Evolutionary conservation across 1,140 invertebrate genomes (phyloP).

Genomic region (Pseudomyrmex dendroicus): DNA sequence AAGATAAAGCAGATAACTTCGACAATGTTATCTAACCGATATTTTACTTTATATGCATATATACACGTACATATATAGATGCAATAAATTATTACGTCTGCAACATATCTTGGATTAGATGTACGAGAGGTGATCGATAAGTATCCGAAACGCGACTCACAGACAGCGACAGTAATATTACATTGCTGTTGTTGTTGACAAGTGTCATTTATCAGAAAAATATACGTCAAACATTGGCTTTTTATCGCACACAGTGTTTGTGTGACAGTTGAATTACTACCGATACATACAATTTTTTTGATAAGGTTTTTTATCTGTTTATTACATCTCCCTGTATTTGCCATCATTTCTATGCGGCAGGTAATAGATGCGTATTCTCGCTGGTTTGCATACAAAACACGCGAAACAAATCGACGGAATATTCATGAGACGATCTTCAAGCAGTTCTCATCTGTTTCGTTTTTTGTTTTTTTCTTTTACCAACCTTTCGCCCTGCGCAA

Average conservation of each 20-base stretch:
- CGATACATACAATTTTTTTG: background rate
- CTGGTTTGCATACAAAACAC: conserved; percentile 41
- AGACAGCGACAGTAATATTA: too few species aligned
- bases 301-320: background rate
- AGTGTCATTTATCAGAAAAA: too few species aligned
- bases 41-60: background rate
- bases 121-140: too few species aligned
- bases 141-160: too few species aligned
- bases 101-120: too few species aligned
- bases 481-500: background rate
- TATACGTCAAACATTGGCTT: too few species aligned
- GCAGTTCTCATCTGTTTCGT: background rate
- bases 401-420: conserved; percentile 48
- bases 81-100: background rate
- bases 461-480: background rate
- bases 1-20: conserved; percentile 39
- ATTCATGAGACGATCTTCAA: conserved; percentile 60
- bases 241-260: too few species aligned
- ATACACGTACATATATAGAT: background rate
- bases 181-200: too few species aligned
- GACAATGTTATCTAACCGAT: conserved; percentile 4
- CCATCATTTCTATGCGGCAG: conserved; percentile 20
- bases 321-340: background rate
- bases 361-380: conserved; percentile 14
- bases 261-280: too few species aligned